Conservation (phyloP, 2,113 vertebrate species). For the Dasypus novemcinctus region DNA sequence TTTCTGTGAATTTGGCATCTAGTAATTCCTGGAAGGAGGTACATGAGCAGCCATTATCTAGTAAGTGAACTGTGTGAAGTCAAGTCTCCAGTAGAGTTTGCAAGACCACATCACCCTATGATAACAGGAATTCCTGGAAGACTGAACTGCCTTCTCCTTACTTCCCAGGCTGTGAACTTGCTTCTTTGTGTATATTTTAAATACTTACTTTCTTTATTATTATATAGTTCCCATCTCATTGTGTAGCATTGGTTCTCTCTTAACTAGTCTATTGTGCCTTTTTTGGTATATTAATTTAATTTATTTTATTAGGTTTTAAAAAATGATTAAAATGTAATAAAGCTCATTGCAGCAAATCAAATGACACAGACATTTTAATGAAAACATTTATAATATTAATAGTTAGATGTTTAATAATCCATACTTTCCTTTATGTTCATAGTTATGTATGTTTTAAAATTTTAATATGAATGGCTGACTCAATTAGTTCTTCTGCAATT, state of each 20-base stretch:
- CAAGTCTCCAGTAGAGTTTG: neutral
- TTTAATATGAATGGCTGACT: neutral
- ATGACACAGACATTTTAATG: neutral
- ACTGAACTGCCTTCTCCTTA: neutral
- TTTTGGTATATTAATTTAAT: neutral
- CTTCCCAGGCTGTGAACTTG: neutral
- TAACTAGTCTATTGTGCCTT: neutral
- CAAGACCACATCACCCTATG: neutral
- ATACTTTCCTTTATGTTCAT: neutral
- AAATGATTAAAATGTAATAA: neutral
- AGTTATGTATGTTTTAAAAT: neutral
- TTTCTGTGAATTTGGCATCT: neutral
- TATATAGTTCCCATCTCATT: neutral
- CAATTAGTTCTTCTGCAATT: neutral
- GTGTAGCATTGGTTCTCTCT: neutral
- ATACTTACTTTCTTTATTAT: neutral
- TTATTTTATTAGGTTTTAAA: neutral
- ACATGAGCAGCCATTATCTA: neutral
- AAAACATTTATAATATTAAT: neutral
- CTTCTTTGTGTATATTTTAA: neutral
- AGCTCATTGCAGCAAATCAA: neutral
- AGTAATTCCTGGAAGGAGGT: neutral
- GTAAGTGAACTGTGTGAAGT: neutral
- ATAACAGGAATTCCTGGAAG: neutral
- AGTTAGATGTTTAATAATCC: neutral